These are phyloP conservation scores for Schizaphis graminum DNA, from an alignment of 2,888 invertebrate genomes.

Conservation along the genomic window DNA sequence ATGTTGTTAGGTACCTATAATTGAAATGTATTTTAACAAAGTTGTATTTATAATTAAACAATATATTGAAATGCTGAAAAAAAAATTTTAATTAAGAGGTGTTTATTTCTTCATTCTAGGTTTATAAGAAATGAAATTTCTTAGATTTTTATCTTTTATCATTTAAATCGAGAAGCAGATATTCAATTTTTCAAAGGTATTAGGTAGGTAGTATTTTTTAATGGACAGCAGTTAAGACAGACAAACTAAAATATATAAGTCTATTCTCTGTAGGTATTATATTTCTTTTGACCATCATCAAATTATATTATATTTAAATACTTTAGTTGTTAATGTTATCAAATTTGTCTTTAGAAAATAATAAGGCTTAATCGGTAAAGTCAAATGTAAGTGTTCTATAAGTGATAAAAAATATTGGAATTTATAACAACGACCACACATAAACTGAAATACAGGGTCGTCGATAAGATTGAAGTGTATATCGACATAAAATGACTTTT, in stretches of 20 bases:
- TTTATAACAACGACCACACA: not conserved
- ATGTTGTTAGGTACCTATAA: not conserved
- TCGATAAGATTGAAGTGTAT: not conserved
- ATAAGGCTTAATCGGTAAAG: not conserved
- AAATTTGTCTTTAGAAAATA: not conserved
- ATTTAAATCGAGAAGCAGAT: not conserved
- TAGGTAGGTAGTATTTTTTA: not conserved
- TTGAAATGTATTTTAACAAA: not conserved
- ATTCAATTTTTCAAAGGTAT: not conserved
- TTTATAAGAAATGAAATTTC: not conserved
- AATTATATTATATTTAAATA: not conserved
- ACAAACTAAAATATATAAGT: not conserved
- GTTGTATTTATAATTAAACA: not conserved
- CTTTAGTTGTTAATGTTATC: not conserved
- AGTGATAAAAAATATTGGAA: not conserved
- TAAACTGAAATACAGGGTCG: not conserved
- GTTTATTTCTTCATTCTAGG: not conserved
- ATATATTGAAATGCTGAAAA: not conserved
- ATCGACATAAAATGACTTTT: not conserved
- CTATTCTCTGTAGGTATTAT: not conserved
- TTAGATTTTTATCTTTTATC: not conserved
- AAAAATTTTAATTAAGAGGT: not conserved
- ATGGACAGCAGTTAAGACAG: not conserved
- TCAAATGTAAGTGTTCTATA: not conserved
- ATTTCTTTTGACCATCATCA: not conserved